Base-by-base conservation (phyloP, 2,113 vertebrate genomes). In the Coreoperca whiteheadi region DNA sequence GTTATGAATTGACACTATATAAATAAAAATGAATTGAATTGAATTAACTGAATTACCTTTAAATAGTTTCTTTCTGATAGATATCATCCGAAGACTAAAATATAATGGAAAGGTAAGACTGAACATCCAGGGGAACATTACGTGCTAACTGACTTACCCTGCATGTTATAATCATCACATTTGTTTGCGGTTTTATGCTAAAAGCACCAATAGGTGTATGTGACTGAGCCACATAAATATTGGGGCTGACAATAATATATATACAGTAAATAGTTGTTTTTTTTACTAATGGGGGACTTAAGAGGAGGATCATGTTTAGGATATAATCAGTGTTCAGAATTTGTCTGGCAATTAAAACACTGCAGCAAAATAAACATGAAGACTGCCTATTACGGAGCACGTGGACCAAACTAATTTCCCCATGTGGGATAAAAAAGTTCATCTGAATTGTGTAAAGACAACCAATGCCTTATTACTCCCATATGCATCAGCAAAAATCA, bases 391-490 rank as follows among this genome's bases (percentile, higher is more conserved):
- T 51, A 61, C 77, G 32, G 32, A 34, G 32, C 32, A 34, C 32
- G 6, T 34, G 32, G 32, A 34, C 6, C 32, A 34, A 34, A 34
- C 32, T 4, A 34, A 34, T 34, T 34, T 34, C 32, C 32, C 32
- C 6, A 5, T 34, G 32, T 34, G 32, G 32, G 32, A 34, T 34
- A 34, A n/a, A n/a, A n/a, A n/a, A n/a, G n/a, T n/a, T n/a, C n/a
- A n/a, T n/a, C n/a, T n/a, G n/a, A 54, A 59, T 79, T 70, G 25
- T 72, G 73, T 37, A 72, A 82, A 59, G 50, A 74, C 10, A 15
- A 80, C 51, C 87, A 86, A 78, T 70, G 8, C 12, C 2, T 71
- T 82, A 90, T 85, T 73, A 41, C 20, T 85, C 34, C 64, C 79
- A 90, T 37, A 60, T 88, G 84, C 1, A 5, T 37, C 6, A 64